Evolutionary conservation across 1,140 invertebrate genomes (phyloP).

Genomic region (Heliconius melpomene): DNA sequence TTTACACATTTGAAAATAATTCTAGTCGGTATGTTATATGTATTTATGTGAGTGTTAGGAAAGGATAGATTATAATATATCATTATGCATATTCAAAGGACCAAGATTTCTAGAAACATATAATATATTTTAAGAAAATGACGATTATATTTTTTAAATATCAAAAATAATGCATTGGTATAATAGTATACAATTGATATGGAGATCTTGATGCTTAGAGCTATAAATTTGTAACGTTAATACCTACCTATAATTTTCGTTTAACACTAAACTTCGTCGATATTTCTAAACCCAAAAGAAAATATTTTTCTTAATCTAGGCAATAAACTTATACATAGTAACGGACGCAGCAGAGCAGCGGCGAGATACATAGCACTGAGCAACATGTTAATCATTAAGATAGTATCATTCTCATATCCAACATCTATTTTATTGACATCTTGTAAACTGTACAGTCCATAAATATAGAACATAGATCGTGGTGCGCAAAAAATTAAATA

Average conservation of each 20-base stretch:
- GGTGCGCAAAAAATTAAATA: slow-evolving; percentile 67
- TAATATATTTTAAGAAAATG: not conserved
- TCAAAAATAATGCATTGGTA: not conserved
- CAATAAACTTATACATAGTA: slow-evolving; percentile 61
- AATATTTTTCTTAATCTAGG: slow-evolving; percentile 61
- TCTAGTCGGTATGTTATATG: too few relatives aligned
- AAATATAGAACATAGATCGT: slow-evolving; percentile 60
- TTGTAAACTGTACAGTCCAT: slow-evolving; percentile 52
- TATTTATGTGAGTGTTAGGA: not conserved
- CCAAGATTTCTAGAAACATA: slow-evolving; percentile 1
- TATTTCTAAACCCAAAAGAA: slow-evolving; percentile 49
- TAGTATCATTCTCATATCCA: slow-evolving; percentile 42
- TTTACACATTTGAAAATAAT: too few relatives aligned
- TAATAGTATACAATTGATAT: slow-evolving; percentile 7
- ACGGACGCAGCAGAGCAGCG: slow-evolving; percentile 58
- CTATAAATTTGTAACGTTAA: not conserved
- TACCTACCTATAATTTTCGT: slow-evolving; percentile 21
- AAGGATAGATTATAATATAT: not conserved
- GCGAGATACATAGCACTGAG: slow-evolving; percentile 61
- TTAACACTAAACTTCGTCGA: slow-evolving; percentile 39
- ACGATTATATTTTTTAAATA: not conserved
- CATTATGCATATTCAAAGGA: not conserved
- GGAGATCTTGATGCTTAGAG: slow-evolving; percentile 14
- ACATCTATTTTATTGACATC: slow-evolving; percentile 44
- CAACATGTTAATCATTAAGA: slow-evolving; percentile 55